A percentile compares a stretch with the other conserved stretches of the same genome.
Conservation (phyloP, 2,888 invertebrate genomes). For the Nemoura dubitans region DNA sequence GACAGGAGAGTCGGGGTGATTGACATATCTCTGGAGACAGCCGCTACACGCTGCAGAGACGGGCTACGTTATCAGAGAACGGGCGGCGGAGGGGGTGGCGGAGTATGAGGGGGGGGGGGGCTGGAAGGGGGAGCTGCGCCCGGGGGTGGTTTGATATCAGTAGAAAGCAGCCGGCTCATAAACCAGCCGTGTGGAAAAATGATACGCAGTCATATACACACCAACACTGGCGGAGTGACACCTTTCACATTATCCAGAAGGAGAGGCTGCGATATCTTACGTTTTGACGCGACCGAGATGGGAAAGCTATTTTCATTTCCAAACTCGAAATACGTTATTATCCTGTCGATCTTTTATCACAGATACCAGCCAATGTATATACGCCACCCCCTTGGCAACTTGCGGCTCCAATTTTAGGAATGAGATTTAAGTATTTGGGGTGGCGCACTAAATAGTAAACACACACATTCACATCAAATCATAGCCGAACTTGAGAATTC, state of each 20-base stretch:
- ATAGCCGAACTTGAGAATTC: background rate
- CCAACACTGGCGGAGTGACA: constrained; percentile 25
- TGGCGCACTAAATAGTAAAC: background rate
- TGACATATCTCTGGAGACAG: constrained; percentile 49
- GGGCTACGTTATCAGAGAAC: constrained; percentile 47
- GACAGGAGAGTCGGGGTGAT: constrained; percentile 43
- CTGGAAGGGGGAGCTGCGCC: constrained; percentile 46
- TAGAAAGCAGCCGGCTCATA: constrained; percentile 48
- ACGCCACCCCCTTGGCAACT: background rate
- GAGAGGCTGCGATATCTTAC: constrained; percentile 19
- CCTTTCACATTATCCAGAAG: constrained; percentile 29
- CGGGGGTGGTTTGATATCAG: constrained; percentile 45
- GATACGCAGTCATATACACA: constrained; percentile 43
- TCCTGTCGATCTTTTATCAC: constrained; percentile 7
- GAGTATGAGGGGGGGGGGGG: constrained; percentile 46
- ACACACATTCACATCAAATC: background rate
- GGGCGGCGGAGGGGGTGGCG: constrained; percentile 44
- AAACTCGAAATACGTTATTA: constrained; percentile 22
- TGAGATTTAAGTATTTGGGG: background rate
- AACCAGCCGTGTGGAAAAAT: constrained; percentile 51
- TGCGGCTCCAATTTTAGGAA: background rate
- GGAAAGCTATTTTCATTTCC: constrained; percentile 18
- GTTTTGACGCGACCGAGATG: background rate
- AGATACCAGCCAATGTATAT: background rate
- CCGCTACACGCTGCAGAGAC: background rate